Base-by-base conservation (phyloP, 1,140 invertebrate genomes). In the Zeugodacus cucurbitae region DNA sequence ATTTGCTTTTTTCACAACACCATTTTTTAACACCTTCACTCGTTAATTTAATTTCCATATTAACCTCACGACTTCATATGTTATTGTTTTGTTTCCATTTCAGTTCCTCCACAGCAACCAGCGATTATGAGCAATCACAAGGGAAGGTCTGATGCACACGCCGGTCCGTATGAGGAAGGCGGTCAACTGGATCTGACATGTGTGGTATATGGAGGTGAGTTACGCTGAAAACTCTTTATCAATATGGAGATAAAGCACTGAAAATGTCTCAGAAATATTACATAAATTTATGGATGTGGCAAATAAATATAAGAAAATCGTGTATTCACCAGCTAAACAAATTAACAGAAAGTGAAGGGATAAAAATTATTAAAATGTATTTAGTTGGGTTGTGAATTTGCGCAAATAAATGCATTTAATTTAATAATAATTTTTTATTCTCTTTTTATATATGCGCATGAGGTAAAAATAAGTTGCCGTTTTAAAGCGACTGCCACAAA, bases 111-210 rank as follows among this genome's bases (percentile, higher is more conserved):
- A 0, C 95, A 96, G 89, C 96, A 96, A 90, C 97, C 97, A 48
- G 96, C 95, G 88, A 97, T 98, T 90, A 95, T 97, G 90, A 96
- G 97, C 92, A 97, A 97, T 89, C 95, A 95, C 88, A 96, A 96
- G 67, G 95, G 95, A 90, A 95, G 96, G 91, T 95, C 98, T 87
- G 93, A 94, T 88, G 94, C 94, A 10, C 94, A 96, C 17, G 97
- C 97, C 54, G 97, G 97, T 78, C 97, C 97, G 74, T 98, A 97
- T 93, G 96, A 96, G 90, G 97, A 98, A 94, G 97, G 97, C 29
- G 95, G 96, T 20, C 95, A 96, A 88, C 96, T 98, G 94, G 96
- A 96, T 92, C 95, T 98, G 87, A 96, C 96, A 89, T 98, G 98
- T 94, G 95, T 97, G 88, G 97, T 98, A 58, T 95, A 95, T 59